Evolutionary conservation across 30 jellyfish, hydroid and myxozoan genomes (phyloP).

Genomic region (Cassiopea andromeda): DNA sequence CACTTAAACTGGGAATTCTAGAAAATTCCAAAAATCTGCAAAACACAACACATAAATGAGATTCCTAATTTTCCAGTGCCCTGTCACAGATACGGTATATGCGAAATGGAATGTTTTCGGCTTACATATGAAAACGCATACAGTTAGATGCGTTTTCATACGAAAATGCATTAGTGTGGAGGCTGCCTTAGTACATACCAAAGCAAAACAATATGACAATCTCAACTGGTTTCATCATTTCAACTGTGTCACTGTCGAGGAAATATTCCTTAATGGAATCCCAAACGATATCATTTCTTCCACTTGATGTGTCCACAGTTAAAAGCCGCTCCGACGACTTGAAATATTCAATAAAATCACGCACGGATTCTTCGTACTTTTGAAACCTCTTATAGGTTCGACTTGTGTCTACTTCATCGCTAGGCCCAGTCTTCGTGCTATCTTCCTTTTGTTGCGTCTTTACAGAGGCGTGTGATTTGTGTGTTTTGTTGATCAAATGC

Average conservation of each 20-base stretch:
- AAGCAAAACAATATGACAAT: conserved; percentile 70
- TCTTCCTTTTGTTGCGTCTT: conserved; percentile 59
- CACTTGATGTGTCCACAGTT: conserved; percentile 89
- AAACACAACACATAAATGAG: too few species aligned
- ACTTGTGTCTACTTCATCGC: conserved; percentile 97
- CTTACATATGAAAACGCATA: too few species aligned
- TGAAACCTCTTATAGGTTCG: conserved; percentile 81
- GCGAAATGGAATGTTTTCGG: too few species aligned
- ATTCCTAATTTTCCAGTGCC: too few species aligned
- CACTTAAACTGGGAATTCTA: too few species aligned
- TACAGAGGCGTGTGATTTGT: conserved; percentile 86
- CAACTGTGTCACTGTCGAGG: conserved; percentile 69
- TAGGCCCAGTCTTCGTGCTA: conserved; percentile 41
- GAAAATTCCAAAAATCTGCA: too few species aligned
- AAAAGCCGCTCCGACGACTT: conserved; percentile 61
- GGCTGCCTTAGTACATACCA: conserved; percentile 16
- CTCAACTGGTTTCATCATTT: conserved; percentile 65
- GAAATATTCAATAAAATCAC: conserved; percentile 78
- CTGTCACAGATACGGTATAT: too few species aligned
- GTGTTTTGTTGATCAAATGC: conserved; percentile 76
- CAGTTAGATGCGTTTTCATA: too few species aligned
- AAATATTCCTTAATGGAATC: conserved; percentile 72
- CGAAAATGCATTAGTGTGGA: too few species aligned
- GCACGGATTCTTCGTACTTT: conserved; percentile 80
- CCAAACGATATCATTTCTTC: conserved; percentile 83